Conservation (phyloP, 2,113 vertebrate species). For the Motacilla tschutschensis region DNA sequence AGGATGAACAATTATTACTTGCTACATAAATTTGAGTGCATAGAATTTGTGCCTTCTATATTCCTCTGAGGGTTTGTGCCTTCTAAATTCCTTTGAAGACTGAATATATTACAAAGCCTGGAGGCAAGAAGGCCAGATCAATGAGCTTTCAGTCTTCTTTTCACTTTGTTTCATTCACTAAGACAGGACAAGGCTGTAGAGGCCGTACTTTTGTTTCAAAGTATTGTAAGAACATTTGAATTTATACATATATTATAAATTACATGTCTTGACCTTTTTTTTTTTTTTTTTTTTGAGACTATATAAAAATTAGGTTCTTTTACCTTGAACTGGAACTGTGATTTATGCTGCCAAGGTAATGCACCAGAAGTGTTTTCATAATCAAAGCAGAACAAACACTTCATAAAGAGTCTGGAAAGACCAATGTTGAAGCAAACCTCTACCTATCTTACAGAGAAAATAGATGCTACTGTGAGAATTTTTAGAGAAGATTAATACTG, state of each 20-base stretch:
- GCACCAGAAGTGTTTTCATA: neutral
- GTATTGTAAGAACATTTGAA: neutral
- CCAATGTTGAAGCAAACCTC: neutral
- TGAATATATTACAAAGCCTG: neutral
- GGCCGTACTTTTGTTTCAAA: neutral
- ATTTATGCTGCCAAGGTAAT: neutral
- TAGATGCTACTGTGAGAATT: neutral
- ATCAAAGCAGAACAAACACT: neutral
- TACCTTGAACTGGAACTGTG: neutral
- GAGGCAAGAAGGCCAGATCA: neutral
- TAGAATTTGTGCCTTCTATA: neutral
- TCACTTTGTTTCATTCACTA: neutral
- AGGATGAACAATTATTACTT: neutral
- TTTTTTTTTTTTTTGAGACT: neutral
- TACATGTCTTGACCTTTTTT: neutral
- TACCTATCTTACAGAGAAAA: neutral
- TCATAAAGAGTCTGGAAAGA: neutral
- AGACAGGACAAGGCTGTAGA: neutral
- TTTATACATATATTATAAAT: neutral
- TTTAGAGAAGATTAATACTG: neutral
- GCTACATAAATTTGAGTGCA: neutral
- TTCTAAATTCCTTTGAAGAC: neutral
- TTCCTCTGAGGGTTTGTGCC: neutral
- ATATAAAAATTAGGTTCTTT: neutral
- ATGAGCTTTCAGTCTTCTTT: neutral